Evolutionary conservation across 2,888 invertebrate genomes (phyloP).

Genomic region (Crepidodera aurea): DNA sequence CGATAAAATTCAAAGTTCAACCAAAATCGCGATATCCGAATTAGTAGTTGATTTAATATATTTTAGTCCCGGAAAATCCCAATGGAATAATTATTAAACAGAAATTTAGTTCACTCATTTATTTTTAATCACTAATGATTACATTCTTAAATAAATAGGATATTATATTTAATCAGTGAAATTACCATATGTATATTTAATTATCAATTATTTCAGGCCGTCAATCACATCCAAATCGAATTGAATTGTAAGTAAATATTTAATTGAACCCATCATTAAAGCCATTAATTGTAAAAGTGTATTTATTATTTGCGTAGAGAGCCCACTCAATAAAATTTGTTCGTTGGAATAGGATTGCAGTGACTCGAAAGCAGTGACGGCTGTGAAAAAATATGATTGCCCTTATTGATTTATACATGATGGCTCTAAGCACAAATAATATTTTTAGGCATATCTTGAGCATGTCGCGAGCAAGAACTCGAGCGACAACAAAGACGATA

Average conservation of each 20-base stretch:
- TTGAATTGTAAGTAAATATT: slow-evolving; percentile 17
- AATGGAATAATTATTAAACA: too few relatives aligned
- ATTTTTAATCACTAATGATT: not conserved
- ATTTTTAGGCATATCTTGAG: too few relatives aligned
- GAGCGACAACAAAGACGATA: too few relatives aligned
- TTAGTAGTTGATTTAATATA: too few relatives aligned
- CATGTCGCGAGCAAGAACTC: too few relatives aligned
- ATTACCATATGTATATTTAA: slow-evolving; percentile 4
- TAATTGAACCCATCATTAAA: slow-evolving; percentile 17
- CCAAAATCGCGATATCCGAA: too few relatives aligned
- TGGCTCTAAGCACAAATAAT: too few relatives aligned
- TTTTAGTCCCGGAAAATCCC: too few relatives aligned
- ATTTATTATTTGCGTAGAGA: slow-evolving; percentile 3
- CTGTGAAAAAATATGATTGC: too few relatives aligned
- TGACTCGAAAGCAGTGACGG: not conserved
- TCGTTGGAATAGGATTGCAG: not conserved
- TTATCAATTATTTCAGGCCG: not conserved
- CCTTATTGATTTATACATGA: too few relatives aligned
- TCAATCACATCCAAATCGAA: slow-evolving; percentile 8
- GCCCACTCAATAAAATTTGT: slow-evolving; percentile 5
- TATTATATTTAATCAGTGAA: not conserved
- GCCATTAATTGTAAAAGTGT: slow-evolving; percentile 17
- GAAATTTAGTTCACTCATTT: too few relatives aligned
- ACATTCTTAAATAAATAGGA: slow-evolving; percentile 1
- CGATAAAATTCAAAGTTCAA: too few relatives aligned